Percentiles rank a stretch among this genome's conserved stretches.
Evolutionary conservation across 2,888 invertebrate species (phyloP).

Genomic region (Gari tellinella): DNA sequence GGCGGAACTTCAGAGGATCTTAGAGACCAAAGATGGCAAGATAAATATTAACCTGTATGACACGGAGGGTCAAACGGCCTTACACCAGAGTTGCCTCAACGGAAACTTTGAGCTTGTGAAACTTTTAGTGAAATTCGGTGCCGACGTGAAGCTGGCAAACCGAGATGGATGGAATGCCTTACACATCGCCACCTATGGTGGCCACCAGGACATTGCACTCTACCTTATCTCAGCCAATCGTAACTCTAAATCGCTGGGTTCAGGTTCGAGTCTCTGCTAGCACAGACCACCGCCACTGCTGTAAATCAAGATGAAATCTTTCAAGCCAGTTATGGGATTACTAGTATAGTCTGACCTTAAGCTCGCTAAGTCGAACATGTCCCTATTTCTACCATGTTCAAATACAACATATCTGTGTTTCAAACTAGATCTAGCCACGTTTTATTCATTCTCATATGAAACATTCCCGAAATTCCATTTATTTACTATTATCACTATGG

Average conservation of each 20-base stretch:
- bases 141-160: constrained; percentile 84
- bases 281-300: background rate
- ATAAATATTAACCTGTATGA: constrained; percentile 84
- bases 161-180: constrained; percentile 84
- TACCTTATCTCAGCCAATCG: constrained; percentile 76
- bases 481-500: no score
- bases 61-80: constrained; percentile 84
- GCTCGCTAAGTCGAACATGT: no score
- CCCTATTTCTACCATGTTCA: no score
- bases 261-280: background rate
- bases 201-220: constrained; percentile 82
- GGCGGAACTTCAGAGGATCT: constrained; percentile 77
- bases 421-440: no score
- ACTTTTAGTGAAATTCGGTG: constrained; percentile 84
- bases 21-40: constrained; percentile 81
- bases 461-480: no score
- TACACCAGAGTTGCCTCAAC: constrained; percentile 83
- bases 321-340: no score
- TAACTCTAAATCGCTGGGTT: constrained; percentile 45
- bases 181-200: constrained; percentile 84
- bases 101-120: constrained; percentile 85
- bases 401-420: no score
- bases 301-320: no score
- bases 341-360: no score
- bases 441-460: no score